Percentiles rank a stretch among this genome's conserved stretches.
Evolutionary conservation across 2,113 vertebrate species (phyloP).

Genomic region (Hippopotamus amphibius): DNA sequence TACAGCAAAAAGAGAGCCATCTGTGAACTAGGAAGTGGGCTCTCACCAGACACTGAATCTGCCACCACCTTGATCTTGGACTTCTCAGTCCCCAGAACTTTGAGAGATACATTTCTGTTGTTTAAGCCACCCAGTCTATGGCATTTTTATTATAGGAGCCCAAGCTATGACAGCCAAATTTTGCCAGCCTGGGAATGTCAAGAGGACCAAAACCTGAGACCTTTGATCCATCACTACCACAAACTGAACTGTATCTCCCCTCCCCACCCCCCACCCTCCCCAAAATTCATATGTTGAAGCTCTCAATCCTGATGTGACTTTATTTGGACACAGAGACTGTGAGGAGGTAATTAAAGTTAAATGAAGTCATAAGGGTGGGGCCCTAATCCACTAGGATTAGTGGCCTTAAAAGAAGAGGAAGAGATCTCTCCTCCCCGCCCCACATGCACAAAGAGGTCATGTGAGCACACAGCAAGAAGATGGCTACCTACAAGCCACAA

Average conservation of each 20-base stretch:
- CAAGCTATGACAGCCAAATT: neutral
- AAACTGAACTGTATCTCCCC: neutral
- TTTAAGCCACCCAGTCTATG: neutral
- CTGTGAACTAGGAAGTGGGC: neutral
- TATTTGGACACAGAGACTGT: neutral
- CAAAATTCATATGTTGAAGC: neutral
- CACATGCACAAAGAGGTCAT: neutral
- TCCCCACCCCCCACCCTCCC: neutral
- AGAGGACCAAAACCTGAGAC: neutral
- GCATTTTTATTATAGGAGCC: neutral
- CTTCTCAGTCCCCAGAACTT: neutral
- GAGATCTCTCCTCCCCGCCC: neutral
- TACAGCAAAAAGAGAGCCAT: neutral
- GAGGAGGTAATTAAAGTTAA: neutral
- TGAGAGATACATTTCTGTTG: neutral
- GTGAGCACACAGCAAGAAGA: neutral
- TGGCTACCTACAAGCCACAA: neutral
- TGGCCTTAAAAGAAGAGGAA: neutral
- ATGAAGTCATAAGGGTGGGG: neutral
- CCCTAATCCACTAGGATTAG: neutral
- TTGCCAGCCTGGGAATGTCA: constrained; percentile 3
- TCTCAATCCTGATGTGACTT: neutral
- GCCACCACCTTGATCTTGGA: neutral
- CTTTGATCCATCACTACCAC: neutral
- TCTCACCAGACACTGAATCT: neutral